These are phyloP conservation scores for Phenacoccus solenopsis DNA, from an alignment of 1,140 invertebrate genomes.

Conservation along the genomic window DNA sequence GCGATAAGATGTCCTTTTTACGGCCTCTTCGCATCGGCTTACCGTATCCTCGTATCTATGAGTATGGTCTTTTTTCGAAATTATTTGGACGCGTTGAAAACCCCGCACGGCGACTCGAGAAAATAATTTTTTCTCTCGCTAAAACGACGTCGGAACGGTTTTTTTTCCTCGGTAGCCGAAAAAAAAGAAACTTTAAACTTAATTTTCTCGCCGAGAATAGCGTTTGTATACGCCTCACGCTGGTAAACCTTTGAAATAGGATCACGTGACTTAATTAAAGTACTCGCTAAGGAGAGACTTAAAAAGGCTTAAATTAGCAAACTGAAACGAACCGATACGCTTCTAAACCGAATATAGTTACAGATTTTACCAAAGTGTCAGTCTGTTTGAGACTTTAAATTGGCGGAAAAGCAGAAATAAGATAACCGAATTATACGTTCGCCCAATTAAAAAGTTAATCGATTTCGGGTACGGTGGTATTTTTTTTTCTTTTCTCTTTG, in stretches of 20 bases:
- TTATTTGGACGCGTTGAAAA: no score
- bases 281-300: constrained; percentile 1
- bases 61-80: no score
- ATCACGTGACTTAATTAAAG: constrained; percentile 2
- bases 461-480: no score
- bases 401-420: not conserved
- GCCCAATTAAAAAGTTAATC: constrained; percentile 2
- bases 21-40: no score
- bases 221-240: not conserved
- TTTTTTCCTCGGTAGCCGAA: no score
- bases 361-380: not conserved
- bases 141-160: no score
- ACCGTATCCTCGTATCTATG: no score
- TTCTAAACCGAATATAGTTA: constrained; percentile 3
- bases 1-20: no score
- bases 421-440: constrained; percentile 1
- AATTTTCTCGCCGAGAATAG: not conserved
- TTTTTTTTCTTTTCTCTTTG: no score
- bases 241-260: not conserved
- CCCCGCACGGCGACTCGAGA: not conserved
- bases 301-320: constrained; percentile 3
- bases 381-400: constrained; percentile 2
- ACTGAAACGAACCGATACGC: constrained; percentile 1
- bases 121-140: not conserved
- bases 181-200: not conserved